Percentiles rank a stretch among this genome's conserved stretches.
Conservation (phyloP, 1,140 invertebrate species). For the Ceratitis capitata region DNA sequence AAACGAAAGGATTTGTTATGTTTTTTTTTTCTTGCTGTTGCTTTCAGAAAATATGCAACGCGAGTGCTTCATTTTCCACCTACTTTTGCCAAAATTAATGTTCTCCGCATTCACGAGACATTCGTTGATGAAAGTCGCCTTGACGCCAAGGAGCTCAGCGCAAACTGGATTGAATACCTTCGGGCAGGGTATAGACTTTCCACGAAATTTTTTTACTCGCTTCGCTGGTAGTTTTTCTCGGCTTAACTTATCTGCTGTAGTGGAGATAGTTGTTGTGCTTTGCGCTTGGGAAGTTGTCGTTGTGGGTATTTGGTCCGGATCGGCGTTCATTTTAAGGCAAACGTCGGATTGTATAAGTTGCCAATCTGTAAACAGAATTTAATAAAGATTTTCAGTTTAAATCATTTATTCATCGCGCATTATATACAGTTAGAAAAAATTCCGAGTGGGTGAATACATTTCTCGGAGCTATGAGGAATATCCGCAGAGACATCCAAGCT, state of each 20-base stretch:
- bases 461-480: too few species aligned
- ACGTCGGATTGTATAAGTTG: neutral
- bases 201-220: neutral
- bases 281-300: neutral
- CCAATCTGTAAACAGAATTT: constrained; percentile 21
- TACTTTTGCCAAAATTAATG: constrained; percentile 53
- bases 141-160: constrained; percentile 55
- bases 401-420: too few species aligned
- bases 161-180: constrained; percentile 58
- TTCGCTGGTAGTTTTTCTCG: neutral
- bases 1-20: neutral
- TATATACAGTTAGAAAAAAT: too few species aligned
- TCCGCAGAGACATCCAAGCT: too few species aligned
- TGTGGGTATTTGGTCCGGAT: neutral
- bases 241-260: neutral
- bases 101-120: constrained; percentile 60
- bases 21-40: neutral
- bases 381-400: too few species aligned
- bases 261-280: neutral
- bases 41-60: neutral
- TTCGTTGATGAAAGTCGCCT: constrained; percentile 60
- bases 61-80: neutral
- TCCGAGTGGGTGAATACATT: too few species aligned
- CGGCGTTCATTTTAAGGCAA: neutral
- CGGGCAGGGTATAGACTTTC: constrained; percentile 54